Percentiles rank a stretch among this genome's conserved stretches.
phyloP scores from a whole-genome alignment of 2,888 invertebrate genomes.

The Rotaria macrura region DNA sequence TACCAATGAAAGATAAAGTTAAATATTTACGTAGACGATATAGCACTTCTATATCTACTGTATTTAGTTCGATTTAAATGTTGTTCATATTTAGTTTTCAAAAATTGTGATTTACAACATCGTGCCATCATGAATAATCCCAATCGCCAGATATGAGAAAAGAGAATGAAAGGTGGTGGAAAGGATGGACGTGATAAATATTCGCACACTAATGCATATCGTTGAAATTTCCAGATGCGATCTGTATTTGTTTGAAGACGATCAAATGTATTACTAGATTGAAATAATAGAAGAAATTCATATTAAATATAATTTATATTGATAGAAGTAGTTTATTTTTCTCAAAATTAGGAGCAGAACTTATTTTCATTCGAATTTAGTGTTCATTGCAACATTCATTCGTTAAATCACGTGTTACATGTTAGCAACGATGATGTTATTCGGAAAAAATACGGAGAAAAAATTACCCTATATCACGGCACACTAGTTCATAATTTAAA shows the following conservation, averaged over 20 bases:
- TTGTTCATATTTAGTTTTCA: not conserved
- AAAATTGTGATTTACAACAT: not conserved
- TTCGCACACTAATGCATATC: conserved; percentile 45
- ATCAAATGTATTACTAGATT: conserved; percentile 29
- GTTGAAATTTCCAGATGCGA: conserved; percentile 46
- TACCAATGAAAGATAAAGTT: not conserved
- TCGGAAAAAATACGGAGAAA: too few relatives aligned
- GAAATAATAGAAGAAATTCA: too few relatives aligned
- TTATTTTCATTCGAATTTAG: too few relatives aligned
- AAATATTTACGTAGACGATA: not conserved
- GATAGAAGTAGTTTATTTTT: too few relatives aligned
- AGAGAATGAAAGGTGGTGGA: conserved; percentile 45
- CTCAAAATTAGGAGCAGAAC: too few relatives aligned
- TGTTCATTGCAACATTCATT: too few relatives aligned
- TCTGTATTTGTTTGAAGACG: conserved; percentile 42
- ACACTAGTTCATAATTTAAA: too few relatives aligned
- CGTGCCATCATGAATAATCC: not conserved
- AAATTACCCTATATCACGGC: too few relatives aligned
- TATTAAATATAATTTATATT: too few relatives aligned
- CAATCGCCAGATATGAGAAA: conserved; percentile 35
- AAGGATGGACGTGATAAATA: conserved; percentile 44
- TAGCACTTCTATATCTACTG: not conserved
- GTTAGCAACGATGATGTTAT: too few relatives aligned
- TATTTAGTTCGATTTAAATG: not conserved
- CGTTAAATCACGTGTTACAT: too few relatives aligned